Evolutionary conservation across 2,113 vertebrate genomes (phyloP).

Genomic region (Arothron firmamentum): DNA sequence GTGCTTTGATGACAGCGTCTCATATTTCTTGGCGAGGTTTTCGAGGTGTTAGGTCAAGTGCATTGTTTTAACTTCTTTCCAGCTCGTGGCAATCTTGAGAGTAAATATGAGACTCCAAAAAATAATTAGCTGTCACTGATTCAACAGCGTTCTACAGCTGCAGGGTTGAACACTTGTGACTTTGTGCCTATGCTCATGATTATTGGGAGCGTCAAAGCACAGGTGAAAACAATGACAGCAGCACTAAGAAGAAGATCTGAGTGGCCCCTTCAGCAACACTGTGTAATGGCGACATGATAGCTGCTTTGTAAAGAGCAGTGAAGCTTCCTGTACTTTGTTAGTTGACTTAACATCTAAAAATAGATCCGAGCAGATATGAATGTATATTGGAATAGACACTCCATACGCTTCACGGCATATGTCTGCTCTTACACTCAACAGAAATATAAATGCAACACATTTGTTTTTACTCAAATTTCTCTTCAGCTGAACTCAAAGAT

Average conservation of each 20-base stretch:
- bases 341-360: background rate
- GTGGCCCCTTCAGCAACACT: conserved; percentile 18
- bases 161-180: background rate
- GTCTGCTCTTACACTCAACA: too few species aligned
- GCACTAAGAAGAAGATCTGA: conserved; percentile 23
- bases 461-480: background rate
- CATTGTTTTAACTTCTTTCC: background rate
- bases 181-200: background rate
- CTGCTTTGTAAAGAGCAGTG: conserved; percentile 4
- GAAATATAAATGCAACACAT: background rate
- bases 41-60: background rate
- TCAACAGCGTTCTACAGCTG: background rate
- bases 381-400: too few species aligned
- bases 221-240: conserved; percentile 18
- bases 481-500: too few species aligned
- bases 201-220: conserved; percentile 7
- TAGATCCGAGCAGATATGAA: background rate
- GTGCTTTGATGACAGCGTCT: background rate
- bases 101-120: background rate
- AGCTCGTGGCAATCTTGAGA: too few species aligned
- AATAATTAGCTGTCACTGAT: background rate
- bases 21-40: background rate
- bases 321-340: conserved; percentile 29
- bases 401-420: too few species aligned
- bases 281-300: conserved; percentile 25